These are phyloP conservation scores for Epirrhoe tristata DNA, from an alignment of 2,888 invertebrate species.

Conservation along the genomic window DNA sequence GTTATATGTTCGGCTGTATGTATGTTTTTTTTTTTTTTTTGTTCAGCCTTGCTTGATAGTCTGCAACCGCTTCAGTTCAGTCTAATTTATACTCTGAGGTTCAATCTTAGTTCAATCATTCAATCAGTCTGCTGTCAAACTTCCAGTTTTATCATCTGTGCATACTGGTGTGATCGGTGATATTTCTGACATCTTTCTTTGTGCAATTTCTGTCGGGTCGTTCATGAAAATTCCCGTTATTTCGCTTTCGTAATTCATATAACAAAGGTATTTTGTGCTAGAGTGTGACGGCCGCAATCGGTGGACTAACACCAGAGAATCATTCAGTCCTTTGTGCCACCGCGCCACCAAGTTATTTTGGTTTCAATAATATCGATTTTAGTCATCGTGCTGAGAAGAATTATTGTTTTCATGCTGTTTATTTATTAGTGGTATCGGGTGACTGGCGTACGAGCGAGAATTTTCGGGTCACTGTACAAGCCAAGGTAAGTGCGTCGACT, in stretches of 20 bases:
- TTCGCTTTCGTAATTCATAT: conserved; percentile 78
- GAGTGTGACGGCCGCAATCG: conserved; percentile 64
- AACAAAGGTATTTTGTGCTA: conserved; percentile 76
- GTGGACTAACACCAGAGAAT: conserved; percentile 60
- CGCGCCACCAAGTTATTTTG: conserved; percentile 66
- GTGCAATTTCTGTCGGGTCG: conserved; percentile 73
- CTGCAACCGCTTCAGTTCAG: too few relatives aligned
- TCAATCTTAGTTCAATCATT: neutral
- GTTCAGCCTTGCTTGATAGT: too few relatives aligned
- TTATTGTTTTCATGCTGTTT: conserved; percentile 75
- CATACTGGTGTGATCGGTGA: conserved; percentile 36
- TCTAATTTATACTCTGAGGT: too few relatives aligned
- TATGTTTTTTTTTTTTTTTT: too few relatives aligned
- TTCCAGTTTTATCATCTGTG: conserved; percentile 49
- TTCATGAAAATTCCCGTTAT: conserved; percentile 81
- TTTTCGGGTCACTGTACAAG: conserved; percentile 77
- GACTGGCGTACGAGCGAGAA: conserved; percentile 68
- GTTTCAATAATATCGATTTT: conserved; percentile 78
- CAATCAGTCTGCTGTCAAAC: neutral
- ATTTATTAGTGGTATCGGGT: conserved; percentile 72
- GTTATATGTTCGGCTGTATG: too few relatives aligned
- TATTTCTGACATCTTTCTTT: conserved; percentile 74
- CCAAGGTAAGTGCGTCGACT: conserved; percentile 68
- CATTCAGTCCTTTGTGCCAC: conserved; percentile 61
- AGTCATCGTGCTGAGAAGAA: conserved; percentile 64